Evolutionary conservation across 1,140 invertebrate genomes (phyloP).

Genomic region (Drosophila pandora): DNA sequence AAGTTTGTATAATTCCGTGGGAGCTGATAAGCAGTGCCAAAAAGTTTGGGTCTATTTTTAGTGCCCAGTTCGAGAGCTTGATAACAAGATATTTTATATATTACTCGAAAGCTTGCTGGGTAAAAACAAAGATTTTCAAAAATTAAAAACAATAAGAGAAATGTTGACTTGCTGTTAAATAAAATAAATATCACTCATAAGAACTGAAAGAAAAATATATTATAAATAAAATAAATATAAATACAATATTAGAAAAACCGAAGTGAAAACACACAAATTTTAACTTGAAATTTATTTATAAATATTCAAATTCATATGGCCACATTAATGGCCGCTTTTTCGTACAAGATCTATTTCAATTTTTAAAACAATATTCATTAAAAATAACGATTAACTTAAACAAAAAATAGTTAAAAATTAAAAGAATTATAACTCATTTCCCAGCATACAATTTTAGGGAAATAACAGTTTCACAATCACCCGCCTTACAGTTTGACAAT

Average conservation of each 20-base stretch:
- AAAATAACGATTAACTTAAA: neutral
- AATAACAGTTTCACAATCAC: neutral
- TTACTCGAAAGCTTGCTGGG: constrained; percentile 35
- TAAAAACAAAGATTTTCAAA: constrained; percentile 48
- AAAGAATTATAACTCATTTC: neutral
- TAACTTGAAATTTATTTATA: too few species aligned
- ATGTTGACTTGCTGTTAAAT: neutral
- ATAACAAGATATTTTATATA: constrained; percentile 8
- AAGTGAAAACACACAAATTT: too few species aligned
- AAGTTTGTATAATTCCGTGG: constrained; percentile 44
- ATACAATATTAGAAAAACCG: too few species aligned
- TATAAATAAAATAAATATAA: neutral
- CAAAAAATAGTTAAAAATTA: neutral
- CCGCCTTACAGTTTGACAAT: neutral
- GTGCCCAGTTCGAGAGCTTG: neutral
- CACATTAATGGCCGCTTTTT: neutral
- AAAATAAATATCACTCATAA: too few species aligned
- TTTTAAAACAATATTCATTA: neutral
- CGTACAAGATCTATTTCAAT: too few species aligned
- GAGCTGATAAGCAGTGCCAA: constrained; percentile 30
- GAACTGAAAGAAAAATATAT: neutral
- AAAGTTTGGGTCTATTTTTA: constrained; percentile 11
- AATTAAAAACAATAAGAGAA: constrained; percentile 53
- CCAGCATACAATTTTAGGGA: neutral
- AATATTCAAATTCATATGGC: neutral